phyloP scores from a whole-genome alignment of 2,113 vertebrate genomes.

The Gnathonemus echidnorhynchus region DNA sequence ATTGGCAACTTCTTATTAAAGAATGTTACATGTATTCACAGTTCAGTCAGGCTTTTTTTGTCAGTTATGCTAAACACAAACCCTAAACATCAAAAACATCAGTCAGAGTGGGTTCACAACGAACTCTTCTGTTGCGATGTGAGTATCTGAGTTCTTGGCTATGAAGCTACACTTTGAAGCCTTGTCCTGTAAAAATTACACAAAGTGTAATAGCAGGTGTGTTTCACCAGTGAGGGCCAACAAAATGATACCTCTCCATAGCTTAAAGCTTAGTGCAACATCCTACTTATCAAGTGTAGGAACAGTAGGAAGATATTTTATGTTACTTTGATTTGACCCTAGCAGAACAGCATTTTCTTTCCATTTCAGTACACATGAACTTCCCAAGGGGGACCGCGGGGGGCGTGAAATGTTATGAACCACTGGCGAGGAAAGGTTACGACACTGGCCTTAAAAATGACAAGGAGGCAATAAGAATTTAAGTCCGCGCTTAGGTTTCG shows the following conservation, averaged over 20 bases:
- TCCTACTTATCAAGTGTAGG: neutral
- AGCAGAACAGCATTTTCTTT: neutral
- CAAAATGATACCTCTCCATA: neutral
- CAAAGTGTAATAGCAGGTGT: neutral
- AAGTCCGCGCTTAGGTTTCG: neutral
- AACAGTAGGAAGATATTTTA: neutral
- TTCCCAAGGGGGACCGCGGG: neutral
- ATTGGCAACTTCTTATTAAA: neutral
- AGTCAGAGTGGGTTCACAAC: neutral
- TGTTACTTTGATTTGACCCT: neutral
- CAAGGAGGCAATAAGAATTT: neutral
- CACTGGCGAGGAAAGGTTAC: neutral
- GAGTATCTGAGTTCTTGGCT: neutral
- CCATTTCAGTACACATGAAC: neutral
- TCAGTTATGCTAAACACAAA: neutral
- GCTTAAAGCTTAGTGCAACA: neutral
- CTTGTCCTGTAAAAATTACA: neutral
- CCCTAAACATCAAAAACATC: neutral
- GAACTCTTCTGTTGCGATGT: neutral
- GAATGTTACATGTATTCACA: neutral
- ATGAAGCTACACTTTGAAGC: neutral
- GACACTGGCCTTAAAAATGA: neutral
- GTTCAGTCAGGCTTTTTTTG: neutral
- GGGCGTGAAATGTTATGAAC: neutral
- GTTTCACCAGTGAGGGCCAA: neutral